These are phyloP conservation scores for Cephus sareptanus DNA, from an alignment of 2,888 invertebrate genomes.

Conservation along the genomic window DNA sequence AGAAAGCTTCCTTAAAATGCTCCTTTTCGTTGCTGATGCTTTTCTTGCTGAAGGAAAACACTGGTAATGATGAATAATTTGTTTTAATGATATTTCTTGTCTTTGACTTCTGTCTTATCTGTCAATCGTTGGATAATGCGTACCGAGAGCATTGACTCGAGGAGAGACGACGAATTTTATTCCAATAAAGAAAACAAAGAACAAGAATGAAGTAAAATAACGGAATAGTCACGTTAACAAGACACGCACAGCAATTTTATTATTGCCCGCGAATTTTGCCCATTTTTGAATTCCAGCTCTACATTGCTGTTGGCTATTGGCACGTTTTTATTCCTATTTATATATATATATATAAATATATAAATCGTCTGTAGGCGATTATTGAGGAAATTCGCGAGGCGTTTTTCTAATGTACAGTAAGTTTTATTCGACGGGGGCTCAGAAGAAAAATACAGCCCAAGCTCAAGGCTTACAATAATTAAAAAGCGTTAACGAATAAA, in stretches of 20 bases:
- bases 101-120: background rate
- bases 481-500: conserved; percentile 31
- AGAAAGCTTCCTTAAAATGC: background rate
- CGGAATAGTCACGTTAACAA: background rate
- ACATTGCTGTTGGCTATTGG: background rate
- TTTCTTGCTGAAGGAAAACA: background rate
- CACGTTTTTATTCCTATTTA: conserved; percentile 1
- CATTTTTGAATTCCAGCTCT: background rate
- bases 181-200: background rate
- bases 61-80: background rate
- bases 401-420: conserved; percentile 20
- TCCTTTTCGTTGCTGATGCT: background rate
- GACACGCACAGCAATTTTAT: background rate
- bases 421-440: conserved; percentile 29
- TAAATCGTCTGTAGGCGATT: background rate
- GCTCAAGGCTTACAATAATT: conserved; percentile 62
- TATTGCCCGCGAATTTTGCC: background rate
- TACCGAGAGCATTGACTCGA: background rate
- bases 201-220: background rate
- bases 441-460: conserved; percentile 35
- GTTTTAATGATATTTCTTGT: too few relatives aligned
- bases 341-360: background rate
- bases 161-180: background rate
- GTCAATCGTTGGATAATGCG: background rate
- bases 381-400: conserved; percentile 19